Evolutionary conservation across 1,140 invertebrate species (phyloP).

Genomic region (Lepidurus packardi): DNA sequence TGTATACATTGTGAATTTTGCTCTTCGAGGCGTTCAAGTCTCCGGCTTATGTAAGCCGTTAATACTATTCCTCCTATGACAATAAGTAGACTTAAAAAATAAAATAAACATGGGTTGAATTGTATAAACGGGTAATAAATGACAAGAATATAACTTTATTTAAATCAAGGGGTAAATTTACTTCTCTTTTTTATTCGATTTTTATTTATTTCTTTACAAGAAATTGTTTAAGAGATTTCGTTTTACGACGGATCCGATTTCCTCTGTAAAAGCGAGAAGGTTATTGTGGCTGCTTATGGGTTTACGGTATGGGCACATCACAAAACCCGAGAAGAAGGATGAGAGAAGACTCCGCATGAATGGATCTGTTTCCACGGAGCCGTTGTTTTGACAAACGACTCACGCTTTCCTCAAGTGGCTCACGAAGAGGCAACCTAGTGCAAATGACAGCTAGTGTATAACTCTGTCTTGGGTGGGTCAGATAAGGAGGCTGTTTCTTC

Average conservation of each 20-base stretch:
- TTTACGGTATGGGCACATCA: neutral
- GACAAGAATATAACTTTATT: too few relatives aligned
- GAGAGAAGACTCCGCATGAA: constrained; percentile 11
- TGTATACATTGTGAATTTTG: too few relatives aligned
- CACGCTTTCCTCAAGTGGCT: constrained; percentile 13
- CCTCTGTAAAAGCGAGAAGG: neutral
- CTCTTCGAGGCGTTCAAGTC: too few relatives aligned
- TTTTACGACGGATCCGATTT: constrained; percentile 1
- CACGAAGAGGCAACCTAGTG: constrained; percentile 6
- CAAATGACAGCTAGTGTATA: constrained; percentile 14
- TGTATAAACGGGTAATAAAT: too few relatives aligned
- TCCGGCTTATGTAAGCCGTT: too few relatives aligned
- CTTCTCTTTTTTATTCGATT: neutral
- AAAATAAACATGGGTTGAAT: too few relatives aligned
- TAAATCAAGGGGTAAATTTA: too few relatives aligned
- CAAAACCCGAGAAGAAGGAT: neutral
- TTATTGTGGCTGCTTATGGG: neutral
- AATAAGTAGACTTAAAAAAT: too few relatives aligned
- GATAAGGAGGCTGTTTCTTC: constrained; percentile 15
- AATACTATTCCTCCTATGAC: too few relatives aligned
- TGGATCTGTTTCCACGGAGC: constrained; percentile 3
- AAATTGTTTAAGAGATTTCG: neutral
- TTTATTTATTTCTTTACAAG: neutral
- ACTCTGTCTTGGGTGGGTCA: constrained; percentile 17
- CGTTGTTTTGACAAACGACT: constrained; percentile 18